Conservation (phyloP, 64 coral and sea anemone species). For the Cladopsammia gracilis region DNA sequence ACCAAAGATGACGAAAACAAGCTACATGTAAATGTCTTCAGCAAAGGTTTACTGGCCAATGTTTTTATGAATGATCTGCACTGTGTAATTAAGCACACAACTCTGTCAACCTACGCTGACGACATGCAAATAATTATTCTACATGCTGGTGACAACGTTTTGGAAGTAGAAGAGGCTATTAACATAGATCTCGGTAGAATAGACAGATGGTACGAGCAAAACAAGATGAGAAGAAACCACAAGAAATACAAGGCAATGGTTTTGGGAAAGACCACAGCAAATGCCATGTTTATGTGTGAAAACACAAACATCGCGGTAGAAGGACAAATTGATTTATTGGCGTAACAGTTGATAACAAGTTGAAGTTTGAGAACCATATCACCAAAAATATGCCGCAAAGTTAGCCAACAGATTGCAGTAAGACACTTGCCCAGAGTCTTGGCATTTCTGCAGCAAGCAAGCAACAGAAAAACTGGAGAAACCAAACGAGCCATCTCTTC, state of each 20-base stretch:
- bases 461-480: no score
- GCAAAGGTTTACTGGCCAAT: no score
- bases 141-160: neutral
- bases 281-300: neutral
- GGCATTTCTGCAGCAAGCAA: no score
- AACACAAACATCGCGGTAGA: constrained; percentile 12
- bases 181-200: constrained; percentile 18
- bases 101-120: constrained; percentile 38
- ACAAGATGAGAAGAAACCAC: constrained; percentile 9
- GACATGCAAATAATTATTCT: constrained; percentile 36
- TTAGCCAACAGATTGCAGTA: no score
- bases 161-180: neutral
- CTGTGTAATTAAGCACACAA: neutral
- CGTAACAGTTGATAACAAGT: no score
- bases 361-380: no score
- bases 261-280: constrained; percentile 8
- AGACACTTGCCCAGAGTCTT: no score
- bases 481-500: no score
- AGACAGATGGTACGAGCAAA: constrained; percentile 34
- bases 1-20: no score
- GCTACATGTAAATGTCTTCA: no score
- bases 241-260: constrained; percentile 49
- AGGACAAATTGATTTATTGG: constrained; percentile 25
- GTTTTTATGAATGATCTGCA: neutral
- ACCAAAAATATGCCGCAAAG: no score